Evolutionary conservation across 1,140 invertebrate species (phyloP).

Genomic region (Monochamus saltuarius): DNA sequence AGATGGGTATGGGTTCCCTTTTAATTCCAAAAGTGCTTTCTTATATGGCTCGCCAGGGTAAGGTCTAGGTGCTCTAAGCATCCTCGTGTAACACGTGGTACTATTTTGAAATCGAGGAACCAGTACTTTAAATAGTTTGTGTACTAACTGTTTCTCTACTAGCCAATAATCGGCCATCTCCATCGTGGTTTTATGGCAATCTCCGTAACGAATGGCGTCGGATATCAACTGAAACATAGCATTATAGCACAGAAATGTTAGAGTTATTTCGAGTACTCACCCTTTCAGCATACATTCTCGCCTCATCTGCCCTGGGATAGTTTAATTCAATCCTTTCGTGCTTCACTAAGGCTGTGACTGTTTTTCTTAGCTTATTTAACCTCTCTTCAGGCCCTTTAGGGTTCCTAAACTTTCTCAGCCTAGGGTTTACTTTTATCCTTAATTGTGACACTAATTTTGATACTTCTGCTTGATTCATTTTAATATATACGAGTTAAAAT

Average conservation of each 20-base stretch:
- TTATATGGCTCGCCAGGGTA: constrained; percentile 58
- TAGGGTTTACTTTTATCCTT: constrained; percentile 62
- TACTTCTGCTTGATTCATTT: constrained; percentile 77
- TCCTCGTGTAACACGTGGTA: constrained; percentile 68
- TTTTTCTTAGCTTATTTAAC: constrained; percentile 73
- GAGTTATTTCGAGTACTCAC: constrained; percentile 53
- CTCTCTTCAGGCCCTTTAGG: constrained; percentile 73
- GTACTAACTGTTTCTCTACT: constrained; percentile 83
- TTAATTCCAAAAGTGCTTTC: constrained; percentile 74
- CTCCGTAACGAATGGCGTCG: constrained; percentile 84
- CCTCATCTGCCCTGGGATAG: constrained; percentile 75
- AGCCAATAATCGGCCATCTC: constrained; percentile 88
- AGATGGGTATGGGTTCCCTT: constrained; percentile 70
- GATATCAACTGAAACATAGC: constrained; percentile 77
- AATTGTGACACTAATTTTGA: constrained; percentile 73
- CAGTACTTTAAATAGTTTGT: constrained; percentile 92
- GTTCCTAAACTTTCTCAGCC: constrained; percentile 64
- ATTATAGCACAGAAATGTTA: background rate
- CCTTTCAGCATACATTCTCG: constrained; percentile 84
- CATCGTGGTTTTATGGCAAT: constrained; percentile 82
- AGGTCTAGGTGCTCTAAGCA: constrained; percentile 67
- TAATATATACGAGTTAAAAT: constrained; percentile 15
- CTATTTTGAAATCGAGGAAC: constrained; percentile 78
- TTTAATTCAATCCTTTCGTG: constrained; percentile 86
- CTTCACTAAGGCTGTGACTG: constrained; percentile 82